Conservation (phyloP, 1,140 invertebrate species). For the Rhagoletis pomonella region DNA sequence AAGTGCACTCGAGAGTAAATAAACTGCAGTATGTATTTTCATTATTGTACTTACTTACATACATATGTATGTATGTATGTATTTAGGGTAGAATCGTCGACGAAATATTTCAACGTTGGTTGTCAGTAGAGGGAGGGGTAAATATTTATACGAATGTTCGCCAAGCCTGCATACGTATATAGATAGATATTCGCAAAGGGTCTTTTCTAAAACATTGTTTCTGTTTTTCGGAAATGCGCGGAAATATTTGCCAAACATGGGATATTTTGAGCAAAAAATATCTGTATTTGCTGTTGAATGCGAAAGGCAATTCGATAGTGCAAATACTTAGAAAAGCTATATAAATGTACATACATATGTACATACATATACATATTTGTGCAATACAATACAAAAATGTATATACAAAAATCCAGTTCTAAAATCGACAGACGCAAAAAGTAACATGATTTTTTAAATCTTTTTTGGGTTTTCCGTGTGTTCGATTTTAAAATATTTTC, state of each 20-base stretch:
- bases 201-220: background rate
- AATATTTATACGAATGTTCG: background rate
- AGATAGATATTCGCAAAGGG: background rate
- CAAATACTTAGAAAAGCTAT: background rate
- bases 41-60: background rate
- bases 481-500: no score
- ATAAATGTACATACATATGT: background rate
- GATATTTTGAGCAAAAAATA: background rate
- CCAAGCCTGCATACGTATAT: background rate
- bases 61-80: no score
- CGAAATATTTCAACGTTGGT: background rate
- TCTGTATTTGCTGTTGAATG: background rate
- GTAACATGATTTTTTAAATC: no score
- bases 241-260: background rate
- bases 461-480: no score
- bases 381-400: no score
- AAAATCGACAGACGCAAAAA: no score
- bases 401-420: background rate
- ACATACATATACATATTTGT: background rate
- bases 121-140: background rate
- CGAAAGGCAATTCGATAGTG: background rate
- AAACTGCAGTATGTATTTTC: background rate
- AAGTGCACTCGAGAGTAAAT: constrained; percentile 34
- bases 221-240: background rate
- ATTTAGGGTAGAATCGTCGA: background rate